phyloP scores from a whole-genome alignment of 2,113 vertebrate genomes.

The Synodontis membranacea region DNA sequence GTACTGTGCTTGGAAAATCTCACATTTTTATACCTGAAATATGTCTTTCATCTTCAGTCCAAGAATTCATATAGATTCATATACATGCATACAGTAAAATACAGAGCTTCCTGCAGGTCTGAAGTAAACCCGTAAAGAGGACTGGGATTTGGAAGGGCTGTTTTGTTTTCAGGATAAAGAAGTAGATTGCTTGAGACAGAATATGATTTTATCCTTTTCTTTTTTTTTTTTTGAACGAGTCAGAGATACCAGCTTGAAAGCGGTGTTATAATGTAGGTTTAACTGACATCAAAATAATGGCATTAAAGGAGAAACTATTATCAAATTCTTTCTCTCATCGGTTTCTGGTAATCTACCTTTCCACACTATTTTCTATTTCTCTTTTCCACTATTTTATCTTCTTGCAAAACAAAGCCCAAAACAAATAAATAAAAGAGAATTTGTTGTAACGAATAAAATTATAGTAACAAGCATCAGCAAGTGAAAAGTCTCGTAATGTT shows the following conservation, averaged over 20 bases:
- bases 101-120: not conserved
- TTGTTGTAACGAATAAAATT: not conserved
- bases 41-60: not conserved
- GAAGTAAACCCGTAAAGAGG: too few relatives aligned
- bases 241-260: not conserved
- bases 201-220: too few relatives aligned
- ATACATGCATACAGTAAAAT: not conserved
- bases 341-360: not conserved
- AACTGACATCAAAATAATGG: not conserved
- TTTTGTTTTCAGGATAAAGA: not conserved
- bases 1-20: not conserved
- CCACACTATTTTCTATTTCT: not conserved
- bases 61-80: too few relatives aligned
- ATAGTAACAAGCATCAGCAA: not conserved
- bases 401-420: too few relatives aligned
- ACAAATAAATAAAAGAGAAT: not conserved
- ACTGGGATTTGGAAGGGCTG: not conserved
- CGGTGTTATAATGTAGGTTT: not conserved
- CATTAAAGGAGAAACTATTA: not conserved
- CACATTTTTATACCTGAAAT: not conserved
- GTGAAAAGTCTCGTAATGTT: not conserved
- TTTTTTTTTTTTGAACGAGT: not conserved
- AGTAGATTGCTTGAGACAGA: not conserved
- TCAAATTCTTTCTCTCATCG: not conserved
- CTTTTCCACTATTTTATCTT: not conserved